These are phyloP conservation scores for Theristicus caerulescens DNA, from an alignment of 2,113 vertebrate genomes.

Conservation along the genomic window DNA sequence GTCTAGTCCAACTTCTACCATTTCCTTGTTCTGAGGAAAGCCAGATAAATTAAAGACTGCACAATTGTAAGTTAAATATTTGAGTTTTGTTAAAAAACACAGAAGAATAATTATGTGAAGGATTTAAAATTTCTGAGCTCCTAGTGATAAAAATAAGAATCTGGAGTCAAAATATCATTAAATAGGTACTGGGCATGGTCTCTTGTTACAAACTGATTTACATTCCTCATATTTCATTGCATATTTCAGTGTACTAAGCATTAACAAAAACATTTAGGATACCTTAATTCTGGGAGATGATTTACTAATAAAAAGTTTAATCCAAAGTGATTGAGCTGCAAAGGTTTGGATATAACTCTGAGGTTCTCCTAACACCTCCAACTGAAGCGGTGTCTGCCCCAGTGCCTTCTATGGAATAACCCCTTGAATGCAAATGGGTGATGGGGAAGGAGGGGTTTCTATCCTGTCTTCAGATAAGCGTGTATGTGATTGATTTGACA, in stretches of 20 bases:
- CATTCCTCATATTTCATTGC: neutral
- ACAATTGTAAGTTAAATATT: neutral
- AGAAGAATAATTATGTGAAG: neutral
- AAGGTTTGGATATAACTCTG: neutral
- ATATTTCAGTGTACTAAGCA: neutral
- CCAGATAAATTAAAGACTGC: neutral
- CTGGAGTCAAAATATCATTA: neutral
- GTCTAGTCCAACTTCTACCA: neutral
- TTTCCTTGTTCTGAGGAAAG: constrained; percentile 16
- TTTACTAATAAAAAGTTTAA: neutral
- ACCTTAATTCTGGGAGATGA: neutral
- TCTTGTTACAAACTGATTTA: neutral
- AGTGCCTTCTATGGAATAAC: neutral
- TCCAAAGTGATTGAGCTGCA: neutral
- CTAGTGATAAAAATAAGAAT: neutral
- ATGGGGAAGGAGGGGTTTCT: neutral
- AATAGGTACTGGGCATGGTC: neutral
- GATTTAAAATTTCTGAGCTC: neutral
- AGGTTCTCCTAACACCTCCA: neutral
- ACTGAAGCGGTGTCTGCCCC: neutral
- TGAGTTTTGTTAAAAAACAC: neutral
- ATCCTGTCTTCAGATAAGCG: neutral
- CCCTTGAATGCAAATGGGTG: neutral
- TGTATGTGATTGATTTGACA: neutral
- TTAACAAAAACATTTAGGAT: neutral